Percentiles rank a stretch among this genome's conserved stretches.
Evolutionary conservation across 2,113 vertebrate species (phyloP).

Genomic region (Nothoprocta perdicaria): DNA sequence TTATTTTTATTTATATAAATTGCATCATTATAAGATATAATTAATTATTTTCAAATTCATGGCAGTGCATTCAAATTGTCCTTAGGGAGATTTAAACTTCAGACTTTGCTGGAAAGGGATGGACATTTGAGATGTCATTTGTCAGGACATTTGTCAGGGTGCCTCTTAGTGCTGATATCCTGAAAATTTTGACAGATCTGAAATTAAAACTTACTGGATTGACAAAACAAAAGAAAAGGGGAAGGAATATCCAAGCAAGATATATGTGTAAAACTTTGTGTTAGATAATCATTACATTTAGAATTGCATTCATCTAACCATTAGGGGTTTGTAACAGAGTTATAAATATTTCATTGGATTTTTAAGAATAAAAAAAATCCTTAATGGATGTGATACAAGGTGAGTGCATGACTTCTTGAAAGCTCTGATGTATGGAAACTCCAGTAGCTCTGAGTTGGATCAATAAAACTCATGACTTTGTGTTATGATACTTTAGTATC

Average conservation of each 20-base stretch:
- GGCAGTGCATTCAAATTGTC: slow-evolving; percentile 62
- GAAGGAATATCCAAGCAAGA: neutral
- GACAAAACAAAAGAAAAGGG: neutral
- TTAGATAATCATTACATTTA: slow-evolving; percentile 57
- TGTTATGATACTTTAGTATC: slow-evolving; percentile 61
- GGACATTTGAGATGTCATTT: slow-evolving; percentile 28
- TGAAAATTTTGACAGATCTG: slow-evolving; percentile 23
- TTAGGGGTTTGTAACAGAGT: slow-evolving; percentile 68
- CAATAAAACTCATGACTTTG: slow-evolving; percentile 72
- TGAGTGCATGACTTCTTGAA: slow-evolving; percentile 58
- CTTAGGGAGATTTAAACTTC: slow-evolving; percentile 53
- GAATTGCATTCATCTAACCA: slow-evolving; percentile 67
- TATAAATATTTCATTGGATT: slow-evolving; percentile 81
- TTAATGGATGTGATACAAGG: slow-evolving; percentile 73
- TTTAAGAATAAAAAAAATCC: slow-evolving; percentile 72
- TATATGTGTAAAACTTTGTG: slow-evolving; percentile 46
- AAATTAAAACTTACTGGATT: slow-evolving; percentile 20
- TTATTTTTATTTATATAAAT: slow-evolving; percentile 73
- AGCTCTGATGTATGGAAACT: slow-evolving; percentile 68
- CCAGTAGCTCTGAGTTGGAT: slow-evolving; percentile 70
- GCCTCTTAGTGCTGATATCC: neutral
- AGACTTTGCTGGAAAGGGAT: neutral
- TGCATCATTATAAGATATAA: slow-evolving; percentile 71
- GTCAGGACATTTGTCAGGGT: slow-evolving; percentile 16
- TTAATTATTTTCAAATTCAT: slow-evolving; percentile 77